Evolutionary conservation across 2,888 invertebrate genomes (phyloP).

Genomic region (Yponomeuta plumbellus): DNA sequence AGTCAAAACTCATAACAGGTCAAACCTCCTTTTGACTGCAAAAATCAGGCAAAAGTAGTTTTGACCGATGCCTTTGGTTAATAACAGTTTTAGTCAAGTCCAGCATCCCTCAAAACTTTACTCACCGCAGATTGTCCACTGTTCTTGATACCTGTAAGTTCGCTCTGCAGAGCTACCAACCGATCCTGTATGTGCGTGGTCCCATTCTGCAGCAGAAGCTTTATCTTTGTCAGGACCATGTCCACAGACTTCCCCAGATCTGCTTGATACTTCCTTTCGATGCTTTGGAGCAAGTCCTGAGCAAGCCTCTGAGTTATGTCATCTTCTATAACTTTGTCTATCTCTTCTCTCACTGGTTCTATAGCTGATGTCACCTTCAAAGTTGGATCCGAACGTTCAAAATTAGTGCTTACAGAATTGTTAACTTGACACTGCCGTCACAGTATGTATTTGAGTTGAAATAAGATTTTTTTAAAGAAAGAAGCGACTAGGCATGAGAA

Average conservation of each 20-base stretch:
- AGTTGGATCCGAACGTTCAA: neutral
- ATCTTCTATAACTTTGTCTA: slow-evolving; percentile 63
- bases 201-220: slow-evolving; percentile 57
- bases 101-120: neutral
- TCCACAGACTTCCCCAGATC: slow-evolving; percentile 64
- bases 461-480: too few species aligned
- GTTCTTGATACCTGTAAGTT: slow-evolving; percentile 40
- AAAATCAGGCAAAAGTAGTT: too few species aligned
- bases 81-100: too few species aligned
- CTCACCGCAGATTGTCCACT: slow-evolving; percentile 42
- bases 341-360: slow-evolving; percentile 45
- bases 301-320: slow-evolving; percentile 59
- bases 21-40: too few species aligned
- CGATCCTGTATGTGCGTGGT: slow-evolving; percentile 58
- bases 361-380: slow-evolving; percentile 30
- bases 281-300: slow-evolving; percentile 58
- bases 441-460: too few species aligned
- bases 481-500: too few species aligned
- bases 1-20: too few species aligned
- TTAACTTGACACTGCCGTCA: too few species aligned
- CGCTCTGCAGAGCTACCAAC: slow-evolving; percentile 43
- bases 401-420: too few species aligned
- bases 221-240: slow-evolving; percentile 57
- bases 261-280: slow-evolving; percentile 64
- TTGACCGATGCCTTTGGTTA: too few species aligned